These are phyloP conservation scores for Toxotes jaculatrix DNA, from an alignment of 2,113 vertebrate genomes.

Conservation along the genomic window DNA sequence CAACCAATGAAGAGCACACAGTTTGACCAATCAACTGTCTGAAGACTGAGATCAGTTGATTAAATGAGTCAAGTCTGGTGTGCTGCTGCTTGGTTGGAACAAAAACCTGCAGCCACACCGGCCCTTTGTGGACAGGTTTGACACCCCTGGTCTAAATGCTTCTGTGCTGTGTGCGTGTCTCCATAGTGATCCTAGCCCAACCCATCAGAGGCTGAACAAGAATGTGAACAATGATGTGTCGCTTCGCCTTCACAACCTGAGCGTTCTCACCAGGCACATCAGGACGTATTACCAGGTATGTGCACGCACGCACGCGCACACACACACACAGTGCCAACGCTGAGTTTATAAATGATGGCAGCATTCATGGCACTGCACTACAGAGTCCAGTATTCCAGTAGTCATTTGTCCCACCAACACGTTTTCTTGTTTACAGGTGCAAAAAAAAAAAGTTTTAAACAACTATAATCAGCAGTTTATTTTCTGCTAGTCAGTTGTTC, in stretches of 20 bases:
- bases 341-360: background rate
- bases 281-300: constrained; percentile 79
- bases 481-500: background rate
- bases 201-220: constrained; percentile 80
- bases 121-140: too few species aligned
- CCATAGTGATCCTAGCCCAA: constrained; percentile 76
- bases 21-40: too few species aligned
- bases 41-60: too few species aligned
- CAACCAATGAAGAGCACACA: too few species aligned
- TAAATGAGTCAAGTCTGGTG: too few species aligned
- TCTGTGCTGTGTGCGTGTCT: constrained; percentile 58
- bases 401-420: too few species aligned
- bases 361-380: background rate
- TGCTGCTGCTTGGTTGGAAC: too few species aligned
- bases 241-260: constrained; percentile 77
- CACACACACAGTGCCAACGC: too few species aligned
- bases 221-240: constrained; percentile 74
- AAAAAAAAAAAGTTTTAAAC: background rate
- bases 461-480: background rate
- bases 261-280: constrained; percentile 75
- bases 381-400: too few species aligned
- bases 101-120: too few species aligned
- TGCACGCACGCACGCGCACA: background rate
- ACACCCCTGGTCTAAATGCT: constrained; percentile 6
- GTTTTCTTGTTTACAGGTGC: too few species aligned